phyloP scores from a whole-genome alignment of 92 coral and sea anemone species.

The Heliopora coerulea region DNA sequence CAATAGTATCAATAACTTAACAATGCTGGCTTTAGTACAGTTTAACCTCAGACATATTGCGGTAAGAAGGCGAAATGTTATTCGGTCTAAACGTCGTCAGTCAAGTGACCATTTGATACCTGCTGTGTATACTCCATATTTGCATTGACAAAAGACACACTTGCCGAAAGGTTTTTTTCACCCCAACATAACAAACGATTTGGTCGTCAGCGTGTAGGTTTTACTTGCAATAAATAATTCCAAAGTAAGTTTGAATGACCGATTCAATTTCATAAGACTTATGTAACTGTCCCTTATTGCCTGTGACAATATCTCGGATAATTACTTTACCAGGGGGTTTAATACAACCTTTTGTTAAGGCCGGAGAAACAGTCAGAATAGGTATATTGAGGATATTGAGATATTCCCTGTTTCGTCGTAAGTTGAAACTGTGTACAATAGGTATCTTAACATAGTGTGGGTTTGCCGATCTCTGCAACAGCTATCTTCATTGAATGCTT shows the following conservation, averaged over 20 bases:
- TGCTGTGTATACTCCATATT: neutral
- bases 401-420: neutral
- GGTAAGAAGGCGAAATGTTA: too few relatives aligned
- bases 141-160: too few relatives aligned
- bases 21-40: too few relatives aligned
- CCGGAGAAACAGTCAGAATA: neutral
- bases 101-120: neutral
- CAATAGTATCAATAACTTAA: too few relatives aligned
- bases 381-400: too few relatives aligned
- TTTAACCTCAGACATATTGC: too few relatives aligned
- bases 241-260: too few relatives aligned
- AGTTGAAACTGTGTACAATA: neutral
- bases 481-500: too few relatives aligned
- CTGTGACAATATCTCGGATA: neutral
- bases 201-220: too few relatives aligned
- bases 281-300: neutral
- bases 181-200: too few relatives aligned
- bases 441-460: neutral
- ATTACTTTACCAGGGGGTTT: conserved; percentile 7
- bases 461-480: neutral
- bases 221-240: too few relatives aligned
- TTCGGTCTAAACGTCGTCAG: neutral
- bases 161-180: too few relatives aligned
- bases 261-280: neutral
- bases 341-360: neutral